Evolutionary conservation across 1,140 invertebrate species (phyloP), one percentile per base, ranked within the genome.

Genomic region (Danaus plexippus): DNA sequence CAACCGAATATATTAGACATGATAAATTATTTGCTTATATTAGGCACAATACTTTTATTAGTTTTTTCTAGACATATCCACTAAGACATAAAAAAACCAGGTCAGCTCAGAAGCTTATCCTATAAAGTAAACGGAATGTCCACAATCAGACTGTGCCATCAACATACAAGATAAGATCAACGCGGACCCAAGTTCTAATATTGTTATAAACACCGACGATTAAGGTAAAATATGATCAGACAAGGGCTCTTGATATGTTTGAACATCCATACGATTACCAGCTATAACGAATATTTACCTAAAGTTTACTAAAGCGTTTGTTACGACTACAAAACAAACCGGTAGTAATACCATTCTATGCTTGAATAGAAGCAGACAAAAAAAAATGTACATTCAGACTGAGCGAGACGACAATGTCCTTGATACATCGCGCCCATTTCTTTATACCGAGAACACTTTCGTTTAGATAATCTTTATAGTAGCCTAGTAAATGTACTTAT

Each of bases 371-470:
- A 69, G 64, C 64, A 66, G 41, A 55, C 50, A 47, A 64, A 63
- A 58, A 57, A 50, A 67, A 74, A 69, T 63, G 18, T 22, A 22
- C 18, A 22, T 22, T 22, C 18, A 70, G 70, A 71, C 76, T 76
- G 68, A 69, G 62, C 67, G 69, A 66, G 63, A 55, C 58, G 53
- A 43, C 18, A 22, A 22, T 63, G 77, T 72, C 77, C 75, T 77
- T 77, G 75, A 48, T 47, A 56, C 61, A 58, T 63, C 54, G 57
- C 53, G 56, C 54, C 48, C 54, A 55, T 61, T 56, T 52, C 57
- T 22, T 22, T 46, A 54, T 52, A 59, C 47, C 47, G 51, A 55
- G 59, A 63, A 64, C 57, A 58, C 54, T 61, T 67, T 63, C 56
- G 61, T 64, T 57, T 48, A 40, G 43, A 12, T 52, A 49, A 43